Evolutionary conservation across 2,113 vertebrate species (phyloP).

Genomic region (Macaca fascicularis): DNA sequence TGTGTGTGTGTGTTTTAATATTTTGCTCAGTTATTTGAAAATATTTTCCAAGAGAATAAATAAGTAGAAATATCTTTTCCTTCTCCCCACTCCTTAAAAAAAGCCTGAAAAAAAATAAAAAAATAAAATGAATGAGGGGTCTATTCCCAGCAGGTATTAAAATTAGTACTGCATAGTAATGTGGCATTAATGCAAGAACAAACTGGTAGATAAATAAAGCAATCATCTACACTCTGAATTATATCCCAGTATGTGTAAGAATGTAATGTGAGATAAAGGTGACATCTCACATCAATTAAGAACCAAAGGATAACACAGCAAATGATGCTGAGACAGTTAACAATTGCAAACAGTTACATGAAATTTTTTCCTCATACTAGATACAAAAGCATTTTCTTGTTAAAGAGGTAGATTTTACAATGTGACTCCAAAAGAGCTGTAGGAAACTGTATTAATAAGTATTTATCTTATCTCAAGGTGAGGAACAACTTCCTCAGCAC

Average conservation of each 20-base stretch:
- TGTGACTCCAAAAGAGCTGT: conserved; percentile 1
- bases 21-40: not conserved
- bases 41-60: not conserved
- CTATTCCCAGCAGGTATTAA: not conserved
- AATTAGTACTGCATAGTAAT: not conserved
- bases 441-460: conserved; percentile 5
- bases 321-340: not conserved
- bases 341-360: not conserved
- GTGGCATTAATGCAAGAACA: not conserved
- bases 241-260: not conserved
- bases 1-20: not conserved
- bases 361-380: not conserved
- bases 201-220: not conserved
- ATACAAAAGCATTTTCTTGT: not conserved
- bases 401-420: conserved; percentile 18
- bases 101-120: not conserved
- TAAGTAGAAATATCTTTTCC: not conserved
- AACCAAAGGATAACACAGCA: not conserved
- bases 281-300: not conserved
- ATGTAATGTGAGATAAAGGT: not conserved
- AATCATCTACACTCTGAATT: not conserved
- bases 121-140: not conserved
- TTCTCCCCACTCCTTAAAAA: not conserved
- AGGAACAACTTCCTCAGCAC: not conserved
- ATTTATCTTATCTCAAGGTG: conserved; percentile 22